Evolutionary conservation across 2,113 vertebrate species (phyloP).

Genomic region (Laticauda laticaudata): DNA sequence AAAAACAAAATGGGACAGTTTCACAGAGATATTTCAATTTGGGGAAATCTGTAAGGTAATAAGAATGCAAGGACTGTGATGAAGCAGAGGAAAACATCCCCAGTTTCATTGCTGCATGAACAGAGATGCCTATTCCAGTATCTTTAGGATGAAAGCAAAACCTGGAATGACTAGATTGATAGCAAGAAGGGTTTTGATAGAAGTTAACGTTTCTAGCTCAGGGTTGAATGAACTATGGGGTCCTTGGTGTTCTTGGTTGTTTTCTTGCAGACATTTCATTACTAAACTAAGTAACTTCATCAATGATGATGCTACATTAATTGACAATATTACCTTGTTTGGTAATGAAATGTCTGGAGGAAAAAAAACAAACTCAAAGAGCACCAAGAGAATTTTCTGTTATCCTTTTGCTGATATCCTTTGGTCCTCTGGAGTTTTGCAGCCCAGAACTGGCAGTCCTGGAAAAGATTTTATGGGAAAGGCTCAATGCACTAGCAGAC

Average conservation of each 20-base stretch:
- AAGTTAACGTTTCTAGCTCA: neutral
- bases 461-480: neutral
- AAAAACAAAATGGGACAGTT: fast-evolving
- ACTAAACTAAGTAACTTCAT: neutral
- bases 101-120: neutral
- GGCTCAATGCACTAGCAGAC: neutral
- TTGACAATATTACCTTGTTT: neutral
- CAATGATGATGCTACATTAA: neutral
- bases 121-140: neutral
- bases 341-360: neutral
- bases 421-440: neutral
- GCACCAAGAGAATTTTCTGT: neutral
- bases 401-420: neutral
- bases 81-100: neutral
- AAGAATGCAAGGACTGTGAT: neutral
- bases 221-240: neutral
- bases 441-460: neutral
- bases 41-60: neutral
- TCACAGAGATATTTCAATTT: fast-evolving
- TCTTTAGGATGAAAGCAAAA: neutral
- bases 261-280: neutral
- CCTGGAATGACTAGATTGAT: neutral
- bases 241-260: neutral
- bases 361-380: neutral
- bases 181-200: neutral